Conservation (phyloP, 2,888 invertebrate genomes). For the Deroplatys truncata region DNA sequence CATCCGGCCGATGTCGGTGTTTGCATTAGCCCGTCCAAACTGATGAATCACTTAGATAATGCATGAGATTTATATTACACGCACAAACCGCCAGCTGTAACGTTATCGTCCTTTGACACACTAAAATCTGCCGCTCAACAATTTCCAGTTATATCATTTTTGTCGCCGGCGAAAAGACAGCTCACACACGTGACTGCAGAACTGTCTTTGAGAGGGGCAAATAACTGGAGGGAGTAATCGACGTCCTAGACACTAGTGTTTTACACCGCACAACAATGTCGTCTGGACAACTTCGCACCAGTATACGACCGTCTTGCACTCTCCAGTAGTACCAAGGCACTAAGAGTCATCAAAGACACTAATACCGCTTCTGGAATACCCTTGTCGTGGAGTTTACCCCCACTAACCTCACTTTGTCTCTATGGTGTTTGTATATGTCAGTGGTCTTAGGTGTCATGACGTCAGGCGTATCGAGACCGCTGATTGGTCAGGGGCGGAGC, state of each 20-base stretch:
- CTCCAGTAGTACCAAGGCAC: background rate
- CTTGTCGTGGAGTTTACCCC: background rate
- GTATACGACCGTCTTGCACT: background rate
- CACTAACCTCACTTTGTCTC: background rate
- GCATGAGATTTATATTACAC: background rate
- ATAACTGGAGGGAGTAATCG: background rate
- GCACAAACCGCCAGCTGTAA: background rate
- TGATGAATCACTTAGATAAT: background rate
- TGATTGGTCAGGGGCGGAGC: slow-evolving; percentile 24
- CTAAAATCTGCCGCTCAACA: background rate
- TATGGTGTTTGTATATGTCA: background rate
- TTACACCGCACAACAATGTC: background rate
- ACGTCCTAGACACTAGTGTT: background rate
- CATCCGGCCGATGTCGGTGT: background rate
- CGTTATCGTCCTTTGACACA: background rate
- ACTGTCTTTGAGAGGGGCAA: background rate
- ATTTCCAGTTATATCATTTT: background rate
- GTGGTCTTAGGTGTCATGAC: slow-evolving; percentile 8
- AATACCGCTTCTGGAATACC: background rate
- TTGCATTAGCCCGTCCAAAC: background rate
- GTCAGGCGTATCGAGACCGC: slow-evolving; percentile 6
- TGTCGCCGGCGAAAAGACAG: background rate
- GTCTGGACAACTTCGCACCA: background rate
- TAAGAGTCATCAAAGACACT: background rate
- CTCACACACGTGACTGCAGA: background rate